Conservation (phyloP, 2,888 invertebrate species). For the Torymus aiolomorphi region DNA sequence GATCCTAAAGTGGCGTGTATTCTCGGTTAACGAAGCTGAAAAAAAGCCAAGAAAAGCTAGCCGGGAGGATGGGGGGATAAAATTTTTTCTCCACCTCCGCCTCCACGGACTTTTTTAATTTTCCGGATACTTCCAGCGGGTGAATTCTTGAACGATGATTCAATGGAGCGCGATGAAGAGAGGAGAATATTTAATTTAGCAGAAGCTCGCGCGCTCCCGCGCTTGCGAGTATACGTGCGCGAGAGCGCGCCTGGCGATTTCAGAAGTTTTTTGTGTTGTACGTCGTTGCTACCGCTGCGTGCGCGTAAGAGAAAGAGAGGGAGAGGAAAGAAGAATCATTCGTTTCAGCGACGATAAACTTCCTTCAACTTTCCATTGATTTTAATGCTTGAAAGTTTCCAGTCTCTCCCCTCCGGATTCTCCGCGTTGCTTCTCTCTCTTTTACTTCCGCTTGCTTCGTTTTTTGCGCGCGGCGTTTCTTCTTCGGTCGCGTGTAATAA, state of each 20-base stretch:
- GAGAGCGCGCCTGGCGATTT: constrained; percentile 48
- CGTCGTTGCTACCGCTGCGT: neutral
- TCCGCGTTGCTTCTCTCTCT: constrained; percentile 26
- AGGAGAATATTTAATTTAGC: constrained; percentile 58
- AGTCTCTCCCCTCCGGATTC: constrained; percentile 42
- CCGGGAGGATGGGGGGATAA: neutral
- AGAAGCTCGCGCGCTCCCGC: constrained; percentile 38
- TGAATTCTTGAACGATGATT: constrained; percentile 51
- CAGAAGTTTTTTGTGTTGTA: constrained; percentile 40
- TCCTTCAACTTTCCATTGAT: constrained; percentile 54
- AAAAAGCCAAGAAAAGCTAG: neutral
- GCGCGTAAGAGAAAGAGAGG: neutral
- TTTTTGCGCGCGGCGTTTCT: constrained; percentile 28
- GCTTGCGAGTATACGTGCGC: too few relatives aligned
- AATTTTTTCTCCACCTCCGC: constrained; percentile 11
- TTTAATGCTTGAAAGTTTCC: constrained; percentile 53
- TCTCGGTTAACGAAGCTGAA: constrained; percentile 35
- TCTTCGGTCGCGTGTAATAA: constrained; percentile 42
- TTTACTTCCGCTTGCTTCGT: constrained; percentile 17
- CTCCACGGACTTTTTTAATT: constrained; percentile 45
- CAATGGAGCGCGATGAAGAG: constrained; percentile 55
- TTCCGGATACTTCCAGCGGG: constrained; percentile 25
- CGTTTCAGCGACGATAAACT: constrained; percentile 44
- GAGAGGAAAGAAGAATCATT: constrained; percentile 49
- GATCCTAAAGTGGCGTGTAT: constrained; percentile 4